Evolutionary conservation across 1,140 invertebrate species (phyloP), one percentile per base, ranked within the genome.

Genomic region (Cydia strobilella): DNA sequence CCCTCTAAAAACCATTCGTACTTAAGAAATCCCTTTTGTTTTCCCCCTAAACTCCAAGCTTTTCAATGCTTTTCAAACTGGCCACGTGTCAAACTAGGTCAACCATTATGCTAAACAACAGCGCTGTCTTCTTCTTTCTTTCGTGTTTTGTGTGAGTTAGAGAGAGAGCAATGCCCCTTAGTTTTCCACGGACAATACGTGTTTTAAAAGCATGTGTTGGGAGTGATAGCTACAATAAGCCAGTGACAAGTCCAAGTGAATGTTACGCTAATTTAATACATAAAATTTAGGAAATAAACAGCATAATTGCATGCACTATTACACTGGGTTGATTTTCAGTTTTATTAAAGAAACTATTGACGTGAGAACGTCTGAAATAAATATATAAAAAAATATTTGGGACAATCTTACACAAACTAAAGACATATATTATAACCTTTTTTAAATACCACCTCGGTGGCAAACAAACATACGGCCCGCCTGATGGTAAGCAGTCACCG

Each of bases 31-130:
- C n/a, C 65, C n/a, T 27, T 69, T 69, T 69, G 65, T 69, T 69
- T 51, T 31, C 23, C 65, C 27, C 65, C 31, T 2, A 69, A 69
- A 69, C 65, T 42, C 18, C n/a, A 2, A 39, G 31, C 27, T 15
- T 35, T 31, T 35, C 65, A n/a, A 66, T 25, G 65, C 65, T 69
- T 69, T 69, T 69, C 65, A 69, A 39, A 69, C 31, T 69, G 31
- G 65, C 65, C 35, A 69, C 65, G 65, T 69, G 65, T 69, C 65
- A 10, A 69, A 69, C 27, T 69, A 20, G 65, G 65, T 69, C 65
- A 69, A 12, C 65, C 18, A 69, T 69, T 69, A 65, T 65, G 63
- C 27, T 35, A 69, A 39, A 20, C 31, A 69, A 69, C 18, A 20
- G 27, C n/a, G 15, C 35, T 69, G 65, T 69, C 65, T 18, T 69